Evolutionary conservation across 2,888 invertebrate genomes (phyloP).

Genomic region (Sthenelais limicola): DNA sequence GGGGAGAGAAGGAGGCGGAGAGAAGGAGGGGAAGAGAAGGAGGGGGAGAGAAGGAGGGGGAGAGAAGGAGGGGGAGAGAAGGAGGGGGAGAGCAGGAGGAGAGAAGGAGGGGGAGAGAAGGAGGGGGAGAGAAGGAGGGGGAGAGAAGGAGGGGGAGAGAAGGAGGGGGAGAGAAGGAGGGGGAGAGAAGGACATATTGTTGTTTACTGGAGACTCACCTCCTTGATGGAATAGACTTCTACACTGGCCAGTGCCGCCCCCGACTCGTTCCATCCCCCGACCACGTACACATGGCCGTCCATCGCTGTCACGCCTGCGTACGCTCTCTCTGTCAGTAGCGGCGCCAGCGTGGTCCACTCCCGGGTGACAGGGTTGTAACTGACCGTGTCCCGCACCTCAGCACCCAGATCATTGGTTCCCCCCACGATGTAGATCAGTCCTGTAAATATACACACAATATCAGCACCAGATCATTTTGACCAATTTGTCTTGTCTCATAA

Average conservation of each 20-base stretch:
- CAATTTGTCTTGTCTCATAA: too few relatives aligned
- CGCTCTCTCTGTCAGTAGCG: conserved; percentile 81
- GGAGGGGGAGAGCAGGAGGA: not conserved
- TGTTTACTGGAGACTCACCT: too few relatives aligned
- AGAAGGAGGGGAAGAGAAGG: too few relatives aligned
- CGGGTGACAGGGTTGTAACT: conserved; percentile 67
- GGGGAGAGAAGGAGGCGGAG: too few relatives aligned
- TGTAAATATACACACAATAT: conserved; percentile 73
- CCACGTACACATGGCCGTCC: conserved; percentile 84
- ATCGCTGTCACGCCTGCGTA: conserved; percentile 93
- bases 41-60: too few relatives aligned
- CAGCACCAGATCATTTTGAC: too few relatives aligned
- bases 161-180: not conserved
- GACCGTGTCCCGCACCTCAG: conserved; percentile 62
- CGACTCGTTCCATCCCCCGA: conserved; percentile 89
- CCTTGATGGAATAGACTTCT: conserved; percentile 86
- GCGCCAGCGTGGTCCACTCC: conserved; percentile 77
- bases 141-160: not conserved
- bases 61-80: not conserved
- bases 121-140: not conserved
- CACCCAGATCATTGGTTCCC: conserved; percentile 76
- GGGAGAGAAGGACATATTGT: not conserved
- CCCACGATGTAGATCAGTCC: conserved; percentile 92
- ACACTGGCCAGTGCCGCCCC: conserved; percentile 85
- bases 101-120: not conserved